Evolutionary conservation across 2,888 invertebrate genomes (phyloP).

Genomic region (Lasioglossum zephyrum): DNA sequence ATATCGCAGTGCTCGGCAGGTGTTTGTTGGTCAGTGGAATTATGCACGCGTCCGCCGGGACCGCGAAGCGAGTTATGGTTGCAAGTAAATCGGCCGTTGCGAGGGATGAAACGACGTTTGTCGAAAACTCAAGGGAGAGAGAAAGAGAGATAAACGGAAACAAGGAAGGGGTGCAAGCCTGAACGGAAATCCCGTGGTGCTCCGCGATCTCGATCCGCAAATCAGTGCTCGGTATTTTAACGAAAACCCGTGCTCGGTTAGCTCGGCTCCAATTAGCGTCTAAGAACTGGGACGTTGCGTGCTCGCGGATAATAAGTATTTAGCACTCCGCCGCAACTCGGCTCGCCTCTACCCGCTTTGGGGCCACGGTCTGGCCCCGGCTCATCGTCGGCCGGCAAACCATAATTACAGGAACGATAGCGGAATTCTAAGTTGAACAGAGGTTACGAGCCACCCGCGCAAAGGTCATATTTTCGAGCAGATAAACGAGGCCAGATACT

Average conservation of each 20-base stretch:
- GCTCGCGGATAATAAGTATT: slow-evolving; percentile 62
- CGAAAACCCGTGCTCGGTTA: not conserved
- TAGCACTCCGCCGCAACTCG: slow-evolving; percentile 25
- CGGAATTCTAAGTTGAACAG: not conserved
- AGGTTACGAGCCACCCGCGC: not conserved
- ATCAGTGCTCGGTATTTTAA: not conserved
- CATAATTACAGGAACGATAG: slow-evolving; percentile 12
- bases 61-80: not conserved
- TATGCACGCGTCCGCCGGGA: not conserved
- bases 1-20: not conserved
- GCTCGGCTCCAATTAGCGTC: slow-evolving; percentile 15
- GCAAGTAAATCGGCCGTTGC: not conserved
- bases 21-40: not conserved
- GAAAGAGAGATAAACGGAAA: not conserved
- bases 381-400: not conserved
- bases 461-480: not conserved
- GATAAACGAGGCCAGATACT: not conserved
- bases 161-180: not conserved
- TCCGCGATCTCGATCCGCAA: slow-evolving; percentile 7
- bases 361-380: not conserved
- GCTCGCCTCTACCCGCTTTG: not conserved
- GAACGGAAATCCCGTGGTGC: not conserved
- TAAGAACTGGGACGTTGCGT: slow-evolving; percentile 55
- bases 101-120: not conserved
- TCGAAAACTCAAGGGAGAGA: not conserved